Evolutionary conservation across 1,140 invertebrate species (phyloP), one percentile per base, ranked within the genome.

Genomic region (Hylyphantes graminicola): DNA sequence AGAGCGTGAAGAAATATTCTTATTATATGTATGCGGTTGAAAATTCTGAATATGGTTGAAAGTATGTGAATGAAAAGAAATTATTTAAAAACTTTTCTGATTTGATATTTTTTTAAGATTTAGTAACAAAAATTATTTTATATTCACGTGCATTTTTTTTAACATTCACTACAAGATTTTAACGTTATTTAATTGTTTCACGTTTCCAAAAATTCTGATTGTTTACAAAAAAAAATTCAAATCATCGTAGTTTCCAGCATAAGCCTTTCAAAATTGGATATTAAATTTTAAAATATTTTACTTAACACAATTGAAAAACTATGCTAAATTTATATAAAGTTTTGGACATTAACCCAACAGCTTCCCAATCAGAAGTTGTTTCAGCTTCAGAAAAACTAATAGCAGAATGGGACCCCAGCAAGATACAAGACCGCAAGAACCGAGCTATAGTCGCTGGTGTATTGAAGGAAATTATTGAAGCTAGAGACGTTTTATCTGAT

Each of bases 281-380:
- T 21, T 65, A 19, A 35, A 21, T 12, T 21, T 21, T 65, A 2
- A 9, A 65, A 65, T 17, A 21, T 65, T n/a, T 21, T 21, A 59
- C 12, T 65, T 21, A 6, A 65, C 19, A 35, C 12, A 8, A 7
- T 65, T 0, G 12, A 21, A 21, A 21, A n/a, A 8, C n/a, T 11
- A 70, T 70, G 68, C 68, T 51, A 51, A 70, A 53, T 70, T 70
- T 70, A 17, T 70, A 70, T 53, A 13, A 70, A 53, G 53, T 70
- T 53, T 51, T 70, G 2, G 54, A 53, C 9, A 51, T 70, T 51
- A 51, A 70, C 54, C 50, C 68, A 7, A 11, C 12, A 11, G 68
- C 15, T 17, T 54, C 68, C 6, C n/a, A 9, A n/a, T 10, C 15
- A 6, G 50, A 70, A 0, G 54, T 70, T 53, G 15, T 51, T 51